Evolutionary conservation across 2,797 vertebrate genomes (phyloP), one percentile per base, ranked within the genome.

Genomic region (Sarcoramphus papa): DNA sequence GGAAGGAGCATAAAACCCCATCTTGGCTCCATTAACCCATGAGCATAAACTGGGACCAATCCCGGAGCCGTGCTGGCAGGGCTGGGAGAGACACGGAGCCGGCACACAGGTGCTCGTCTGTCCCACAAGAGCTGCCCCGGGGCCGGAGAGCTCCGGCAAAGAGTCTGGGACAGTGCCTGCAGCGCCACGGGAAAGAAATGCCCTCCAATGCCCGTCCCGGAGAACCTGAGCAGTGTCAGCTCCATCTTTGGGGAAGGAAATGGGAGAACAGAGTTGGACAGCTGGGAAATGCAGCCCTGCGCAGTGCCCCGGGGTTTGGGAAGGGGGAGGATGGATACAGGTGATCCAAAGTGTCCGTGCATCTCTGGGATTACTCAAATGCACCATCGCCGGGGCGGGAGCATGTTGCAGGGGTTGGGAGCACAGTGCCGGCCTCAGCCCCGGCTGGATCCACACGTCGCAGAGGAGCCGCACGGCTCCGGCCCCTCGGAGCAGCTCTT

Each of bases 51-150:
- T 25, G 57, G 25, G n/a, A 47, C 47, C 18, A 7, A 50, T 40
- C 41, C 48, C 4, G 0, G 69, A 74, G 81, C 40, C 0, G 2
- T 31, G 28, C 60, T 50, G 67, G n/a, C 50, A 48, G n/a, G 20
- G 19, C 51, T 69, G 65, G 69, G 47, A 76, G 60, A 51, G 8
- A n/a, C 51, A 77, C 0, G 1, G 75, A 56, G 51, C 69, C 2
- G 8, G 15, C 19, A 57, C 21, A 14, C 0, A 0, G 47, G 17
- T 2, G 6, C 30, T 47, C 0, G 0, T 37, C 64, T 20, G 2
- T 51, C 43, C 69, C 41, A 18, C 6, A 2, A 85, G 60, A 40
- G 14, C 70, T 47, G 40, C 30, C 47, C 23, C 5, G 4, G 72
- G 20, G 30, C 33, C 3, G 7, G 33, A 84, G 19, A 48, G 1